A percentile compares a stretch with the other conserved stretches of the same genome.
Evolutionary conservation across 2,113 vertebrate species (phyloP).

Genomic region (Bungarus multicinctus): DNA sequence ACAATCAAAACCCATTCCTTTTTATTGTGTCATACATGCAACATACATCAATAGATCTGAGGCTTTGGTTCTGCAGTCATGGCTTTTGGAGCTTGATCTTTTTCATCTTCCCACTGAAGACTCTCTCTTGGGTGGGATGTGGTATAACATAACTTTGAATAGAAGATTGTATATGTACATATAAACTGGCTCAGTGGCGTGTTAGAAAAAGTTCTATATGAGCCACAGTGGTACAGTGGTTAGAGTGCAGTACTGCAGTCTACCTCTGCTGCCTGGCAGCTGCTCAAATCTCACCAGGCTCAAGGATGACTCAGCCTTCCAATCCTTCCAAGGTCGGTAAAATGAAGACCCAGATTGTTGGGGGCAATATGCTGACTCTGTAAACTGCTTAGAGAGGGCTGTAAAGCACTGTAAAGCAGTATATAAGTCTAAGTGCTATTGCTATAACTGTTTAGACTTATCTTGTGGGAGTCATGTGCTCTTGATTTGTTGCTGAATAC

Average conservation of each 20-base stretch:
- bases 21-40: neutral
- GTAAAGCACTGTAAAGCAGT: no score
- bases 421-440: no score
- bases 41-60: neutral
- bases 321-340: no score
- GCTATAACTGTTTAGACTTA: neutral
- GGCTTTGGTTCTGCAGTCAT: neutral
- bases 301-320: no score
- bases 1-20: neutral
- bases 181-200: neutral
- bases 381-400: no score
- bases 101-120: neutral
- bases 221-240: no score
- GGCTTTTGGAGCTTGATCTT: neutral
- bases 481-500: neutral
- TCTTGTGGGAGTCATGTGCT: neutral
- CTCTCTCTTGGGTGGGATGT: neutral
- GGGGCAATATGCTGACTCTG: no score
- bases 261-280: no score
- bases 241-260: no score
- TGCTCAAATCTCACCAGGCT: no score
- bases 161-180: neutral
- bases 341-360: no score
- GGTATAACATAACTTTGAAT: neutral
- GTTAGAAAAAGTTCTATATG: neutral